Evolutionary conservation across 2,797 vertebrate species (phyloP).

Genomic region (Eleutherodactylus coqui): DNA sequence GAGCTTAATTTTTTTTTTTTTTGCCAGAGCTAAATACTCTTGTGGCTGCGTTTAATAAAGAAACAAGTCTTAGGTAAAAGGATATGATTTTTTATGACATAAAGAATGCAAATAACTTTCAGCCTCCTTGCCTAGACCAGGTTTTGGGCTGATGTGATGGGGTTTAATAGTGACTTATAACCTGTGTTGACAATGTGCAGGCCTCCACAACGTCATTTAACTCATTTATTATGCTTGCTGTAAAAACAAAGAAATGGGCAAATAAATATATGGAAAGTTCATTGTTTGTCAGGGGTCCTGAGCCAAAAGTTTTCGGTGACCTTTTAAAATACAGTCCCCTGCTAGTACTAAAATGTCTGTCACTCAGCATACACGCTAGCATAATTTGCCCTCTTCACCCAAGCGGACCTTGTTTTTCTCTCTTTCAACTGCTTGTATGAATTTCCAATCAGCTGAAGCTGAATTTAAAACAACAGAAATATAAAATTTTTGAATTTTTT

Average conservation of each 20-base stretch:
- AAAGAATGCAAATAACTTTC: slow-evolving; percentile 87
- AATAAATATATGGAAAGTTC: slow-evolving; percentile 90
- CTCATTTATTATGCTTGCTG: slow-evolving; percentile 92
- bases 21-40: slow-evolving; percentile 83
- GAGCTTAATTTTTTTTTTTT: slow-evolving; percentile 70
- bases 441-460: slow-evolving; percentile 82
- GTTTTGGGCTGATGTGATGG: slow-evolving; percentile 84
- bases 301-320: slow-evolving; percentile 87
- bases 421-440: slow-evolving; percentile 82
- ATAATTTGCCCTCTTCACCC: slow-evolving; percentile 81
- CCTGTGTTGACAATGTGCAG: slow-evolving; percentile 96
- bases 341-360: slow-evolving; percentile 88
- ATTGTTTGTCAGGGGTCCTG: slow-evolving; percentile 84
- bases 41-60: slow-evolving; percentile 86
- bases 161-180: slow-evolving; percentile 97
- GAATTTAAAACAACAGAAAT: slow-evolving; percentile 64
- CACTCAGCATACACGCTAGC: slow-evolving; percentile 86
- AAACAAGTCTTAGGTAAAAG: slow-evolving; percentile 83
- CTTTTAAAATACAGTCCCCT: slow-evolving; percentile 86
- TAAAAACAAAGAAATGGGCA: slow-evolving; percentile 91
- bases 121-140: slow-evolving; percentile 80
- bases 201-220: slow-evolving; percentile 87
- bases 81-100: slow-evolving; percentile 88
- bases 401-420: slow-evolving; percentile 83
- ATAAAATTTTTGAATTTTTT: slow-evolving; percentile 57